A percentile compares a stretch with the other conserved stretches of the same genome.
Conservation (phyloP, 2,113 vertebrate genomes). For the Anoplopoma fimbria region DNA sequence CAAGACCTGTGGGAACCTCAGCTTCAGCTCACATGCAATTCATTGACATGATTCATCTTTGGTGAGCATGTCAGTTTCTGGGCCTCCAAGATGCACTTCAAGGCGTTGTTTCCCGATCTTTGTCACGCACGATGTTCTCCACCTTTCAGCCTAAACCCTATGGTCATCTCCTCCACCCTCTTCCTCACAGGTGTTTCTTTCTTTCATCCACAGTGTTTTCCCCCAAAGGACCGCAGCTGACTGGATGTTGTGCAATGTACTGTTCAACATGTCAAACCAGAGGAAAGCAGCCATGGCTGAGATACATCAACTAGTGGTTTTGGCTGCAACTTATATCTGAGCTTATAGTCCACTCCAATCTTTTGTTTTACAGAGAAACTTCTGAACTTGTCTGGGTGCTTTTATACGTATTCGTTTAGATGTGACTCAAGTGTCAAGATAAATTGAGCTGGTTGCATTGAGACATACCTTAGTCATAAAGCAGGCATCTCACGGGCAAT, state of each 20-base stretch:
- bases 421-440: constrained; percentile 5
- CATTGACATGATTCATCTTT: constrained; percentile 31
- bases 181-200: constrained; percentile 19
- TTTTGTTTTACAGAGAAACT: neutral
- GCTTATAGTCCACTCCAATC: neutral
- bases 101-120: neutral
- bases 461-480: neutral
- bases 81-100: neutral
- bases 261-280: constrained; percentile 9
- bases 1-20: neutral
- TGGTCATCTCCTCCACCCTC: neutral
- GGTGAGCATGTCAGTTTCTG: constrained; percentile 38
- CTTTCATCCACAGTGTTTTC: constrained; percentile 30
- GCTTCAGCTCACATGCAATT: constrained; percentile 10
- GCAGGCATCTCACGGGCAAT: neutral
- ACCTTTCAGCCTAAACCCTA: neutral
- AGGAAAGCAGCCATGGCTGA: constrained; percentile 26
- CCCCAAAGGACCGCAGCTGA: constrained; percentile 47
- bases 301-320: constrained; percentile 39
- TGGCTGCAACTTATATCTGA: constrained; percentile 14
- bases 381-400: neutral
- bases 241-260: constrained; percentile 35
- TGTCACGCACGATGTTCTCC: neutral
- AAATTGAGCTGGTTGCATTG: neutral
- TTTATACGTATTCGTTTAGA: constrained; percentile 7